Percentiles rank a stretch among this genome's conserved stretches.
phyloP scores from a whole-genome alignment of 2,797 vertebrate genomes.

The Sebastes kiyomatsui region DNA sequence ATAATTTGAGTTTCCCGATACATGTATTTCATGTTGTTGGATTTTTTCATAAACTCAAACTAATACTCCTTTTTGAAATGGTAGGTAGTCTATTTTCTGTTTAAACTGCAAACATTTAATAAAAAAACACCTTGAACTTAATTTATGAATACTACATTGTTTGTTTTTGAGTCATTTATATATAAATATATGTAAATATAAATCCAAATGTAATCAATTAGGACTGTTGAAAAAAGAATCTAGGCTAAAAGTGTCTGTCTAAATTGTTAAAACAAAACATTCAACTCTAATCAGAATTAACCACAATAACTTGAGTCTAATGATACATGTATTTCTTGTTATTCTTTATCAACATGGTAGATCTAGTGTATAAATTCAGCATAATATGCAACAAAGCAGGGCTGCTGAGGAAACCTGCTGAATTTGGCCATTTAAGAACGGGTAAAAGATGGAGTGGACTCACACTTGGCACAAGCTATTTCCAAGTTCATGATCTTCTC shows the following conservation, averaged over 20 bases:
- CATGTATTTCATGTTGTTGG: not conserved
- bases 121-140: not conserved
- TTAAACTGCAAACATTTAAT: not conserved
- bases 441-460: conserved; percentile 69
- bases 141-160: not conserved
- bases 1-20: not conserved
- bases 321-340: not conserved
- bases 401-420: conserved; percentile 26
- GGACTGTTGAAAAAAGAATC: not conserved
- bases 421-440: conserved; percentile 35
- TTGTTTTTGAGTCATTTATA: not conserved
- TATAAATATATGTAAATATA: not conserved
- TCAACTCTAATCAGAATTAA: not conserved
- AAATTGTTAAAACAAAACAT: not conserved
- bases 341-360: not conserved
- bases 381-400: conserved; percentile 31
- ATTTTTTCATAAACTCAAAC: not conserved
- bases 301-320: not conserved
- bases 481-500: not conserved
- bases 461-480: conserved; percentile 2
- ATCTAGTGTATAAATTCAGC: not conserved
- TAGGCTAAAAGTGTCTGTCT: not conserved
- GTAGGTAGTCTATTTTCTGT: not conserved
- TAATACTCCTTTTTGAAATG: not conserved
- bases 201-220: not conserved